Base-by-base conservation (phyloP, 2,797 vertebrate genomes). In the Cyclura pinguis region DNA sequence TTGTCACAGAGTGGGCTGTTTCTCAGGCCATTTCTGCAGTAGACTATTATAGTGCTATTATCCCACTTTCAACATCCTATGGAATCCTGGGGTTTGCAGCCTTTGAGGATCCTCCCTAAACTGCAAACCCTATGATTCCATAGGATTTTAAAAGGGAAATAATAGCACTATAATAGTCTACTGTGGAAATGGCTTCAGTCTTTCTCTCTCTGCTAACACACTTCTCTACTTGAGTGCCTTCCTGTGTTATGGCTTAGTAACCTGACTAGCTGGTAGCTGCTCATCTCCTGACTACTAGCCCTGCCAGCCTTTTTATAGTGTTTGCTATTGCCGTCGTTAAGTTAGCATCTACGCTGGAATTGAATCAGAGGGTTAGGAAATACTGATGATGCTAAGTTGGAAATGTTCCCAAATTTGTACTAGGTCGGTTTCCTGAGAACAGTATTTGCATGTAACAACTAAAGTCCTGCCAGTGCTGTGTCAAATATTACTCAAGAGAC, bases 381-480 rank as follows among this genome's bases (percentile, higher is more conserved):
- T 74, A 73, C 29, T 27, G 50, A 57, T 74, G 50, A 55, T 55
- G 10, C n/a, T 22, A 85, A 85, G 35, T 32, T 52, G 50, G 69
- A 85, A 85, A 32, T 74, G 47, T 59, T 50, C 76, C 29, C 32
- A 80, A 64, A 64, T 80, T 35, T 80, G 76, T 50, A 87, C 67
- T 52, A 80, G 59, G n/a, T 80, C 35, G n/a, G n/a, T 80, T 87
- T 77, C 62, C 62, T 27, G 59, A 22, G 52, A 52, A 8, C 32
- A n/a, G 42, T 20, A 87, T 72, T 85, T 85, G 64, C 52, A n/a
- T 52, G 83, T 32, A 69, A 47, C 50, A 62, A 80, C 29, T 67
- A 62, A 80, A 69, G 29, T 52, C 42, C 64, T 67, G 10, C 42
- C 29, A 67, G 27, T 24, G 22, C 59, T 84, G 38, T 67, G 82